Evolutionary conservation across 2,888 invertebrate genomes (phyloP), one percentile per base, ranked within the genome.

Genomic region (Ariolimax columbianus): DNA sequence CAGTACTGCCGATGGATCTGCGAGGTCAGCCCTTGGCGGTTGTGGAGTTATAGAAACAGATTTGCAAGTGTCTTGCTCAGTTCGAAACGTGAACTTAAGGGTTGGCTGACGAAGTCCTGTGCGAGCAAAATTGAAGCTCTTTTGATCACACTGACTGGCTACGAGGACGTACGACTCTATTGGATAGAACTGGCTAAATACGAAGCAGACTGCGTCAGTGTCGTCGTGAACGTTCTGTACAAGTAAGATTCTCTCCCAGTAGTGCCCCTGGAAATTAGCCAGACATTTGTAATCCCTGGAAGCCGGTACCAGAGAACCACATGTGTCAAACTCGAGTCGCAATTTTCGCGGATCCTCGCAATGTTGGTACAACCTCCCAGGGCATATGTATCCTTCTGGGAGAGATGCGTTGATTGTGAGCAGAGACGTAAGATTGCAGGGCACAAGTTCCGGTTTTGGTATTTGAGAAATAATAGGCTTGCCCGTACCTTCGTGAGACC

Each of bases 211-310:
- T 0, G 88, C 89, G 68, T 91, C 91, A 19, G 70, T 82, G 2
- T 73, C 63, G 66, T 90, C 88, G 2, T 75, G 81, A 9, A 86
- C 26, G 81, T 90, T 92, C 87, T 91, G 91, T 11, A 92, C 72
- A 30, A 92, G 78, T 23, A 91, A 85, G 11, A 90, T 87, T 72
- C 83, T 88, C 86, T 91, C 91, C 91, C 91, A 92, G 77, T 91
- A 90, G 43, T 90, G 89, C 0, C 90, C 90, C 72, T 88, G 88
- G 77, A 89, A 90, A n/a, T 80, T 86, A n/a, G 90, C 90, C 78
- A 91, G 83, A 70, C 92, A 92, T 0, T 82, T 73, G 85, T 88
- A 90, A 68, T 90, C 89, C 30, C 85, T 83, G 55, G 82, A 63
- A 23, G 77, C 43, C 0, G 88, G 63, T 19, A 55, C 36, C 11